A percentile compares a stretch with the other conserved stretches of the same genome.
phyloP scores from a whole-genome alignment of 92 coral and sea anemone species.

The Montipora capitata region DNA sequence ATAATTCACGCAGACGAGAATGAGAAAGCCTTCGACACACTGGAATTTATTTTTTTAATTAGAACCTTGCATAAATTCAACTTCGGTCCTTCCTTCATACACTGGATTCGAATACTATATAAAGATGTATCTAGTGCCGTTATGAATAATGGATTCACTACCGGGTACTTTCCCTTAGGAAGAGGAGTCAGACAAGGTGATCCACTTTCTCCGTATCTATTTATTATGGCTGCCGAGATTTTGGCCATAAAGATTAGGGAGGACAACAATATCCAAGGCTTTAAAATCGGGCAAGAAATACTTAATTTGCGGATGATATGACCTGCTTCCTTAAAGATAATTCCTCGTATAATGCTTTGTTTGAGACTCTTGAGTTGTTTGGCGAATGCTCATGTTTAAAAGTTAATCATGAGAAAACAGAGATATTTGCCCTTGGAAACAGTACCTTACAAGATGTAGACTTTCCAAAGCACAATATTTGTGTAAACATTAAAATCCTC shows the following conservation, averaged over 20 bases:
- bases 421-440: constrained; percentile 16
- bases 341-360: constrained; percentile 9
- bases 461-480: not conserved
- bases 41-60: constrained; percentile 10
- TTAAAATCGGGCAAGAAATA: constrained; percentile 16
- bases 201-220: no score
- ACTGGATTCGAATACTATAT: constrained; percentile 31
- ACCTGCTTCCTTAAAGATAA: constrained; percentile 30
- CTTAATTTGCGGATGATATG: constrained; percentile 45
- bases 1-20: not conserved
- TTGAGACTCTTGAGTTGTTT: constrained; percentile 1
- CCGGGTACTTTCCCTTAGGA: no score
- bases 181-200: no score
- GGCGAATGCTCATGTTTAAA: constrained; percentile 12
- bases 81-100: constrained; percentile 45
- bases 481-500: constrained; percentile 5
- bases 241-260: not conserved
- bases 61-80: constrained; percentile 16
- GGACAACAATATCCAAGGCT: constrained; percentile 13
- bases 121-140: not conserved
- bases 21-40: constrained; percentile 46
- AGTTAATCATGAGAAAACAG: constrained; percentile 25
- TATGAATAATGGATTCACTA: no score
- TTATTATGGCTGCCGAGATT: no score
- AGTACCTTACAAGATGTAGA: not conserved